phyloP scores from a whole-genome alignment of 2,797 vertebrate species.

The Petrocephalus sullivani region DNA sequence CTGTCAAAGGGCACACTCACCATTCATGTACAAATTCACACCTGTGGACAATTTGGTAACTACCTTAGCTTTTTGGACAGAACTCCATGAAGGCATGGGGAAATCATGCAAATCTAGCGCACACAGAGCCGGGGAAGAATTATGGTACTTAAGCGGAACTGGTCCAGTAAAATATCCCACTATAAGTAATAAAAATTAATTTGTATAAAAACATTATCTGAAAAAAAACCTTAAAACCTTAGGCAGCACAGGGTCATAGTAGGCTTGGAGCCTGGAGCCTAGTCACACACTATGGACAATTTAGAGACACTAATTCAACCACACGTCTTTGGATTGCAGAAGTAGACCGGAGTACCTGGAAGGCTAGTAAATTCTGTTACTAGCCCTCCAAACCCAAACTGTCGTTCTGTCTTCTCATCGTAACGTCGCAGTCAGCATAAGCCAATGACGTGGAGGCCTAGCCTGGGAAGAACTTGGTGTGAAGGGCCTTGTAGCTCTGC shows the following conservation, averaged over 20 bases:
- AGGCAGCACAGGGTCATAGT: neutral
- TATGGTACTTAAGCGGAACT: neutral
- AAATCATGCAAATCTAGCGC: neutral
- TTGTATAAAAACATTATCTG: neutral
- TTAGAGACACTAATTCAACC: neutral
- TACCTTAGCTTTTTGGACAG: neutral
- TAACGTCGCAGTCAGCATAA: neutral
- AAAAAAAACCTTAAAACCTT: neutral
- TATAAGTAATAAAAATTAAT: neutral
- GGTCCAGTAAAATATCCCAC: neutral
- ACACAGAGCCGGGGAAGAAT: neutral
- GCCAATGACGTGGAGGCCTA: conserved; percentile 12
- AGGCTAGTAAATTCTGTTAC: neutral
- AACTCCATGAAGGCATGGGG: neutral
- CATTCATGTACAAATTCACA: neutral
- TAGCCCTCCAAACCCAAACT: neutral
- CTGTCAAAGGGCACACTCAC: neutral
- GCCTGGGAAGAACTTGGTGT: conserved; percentile 37
- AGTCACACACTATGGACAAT: neutral
- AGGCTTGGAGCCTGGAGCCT: too few relatives aligned
- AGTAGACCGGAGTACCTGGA: neutral
- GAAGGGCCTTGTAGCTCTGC: conserved; percentile 37
- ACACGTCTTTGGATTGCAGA: neutral
- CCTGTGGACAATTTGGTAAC: neutral
- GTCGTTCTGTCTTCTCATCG: neutral